phyloP scores from a whole-genome alignment of 2,888 invertebrate genomes.

The Macaria notata region DNA sequence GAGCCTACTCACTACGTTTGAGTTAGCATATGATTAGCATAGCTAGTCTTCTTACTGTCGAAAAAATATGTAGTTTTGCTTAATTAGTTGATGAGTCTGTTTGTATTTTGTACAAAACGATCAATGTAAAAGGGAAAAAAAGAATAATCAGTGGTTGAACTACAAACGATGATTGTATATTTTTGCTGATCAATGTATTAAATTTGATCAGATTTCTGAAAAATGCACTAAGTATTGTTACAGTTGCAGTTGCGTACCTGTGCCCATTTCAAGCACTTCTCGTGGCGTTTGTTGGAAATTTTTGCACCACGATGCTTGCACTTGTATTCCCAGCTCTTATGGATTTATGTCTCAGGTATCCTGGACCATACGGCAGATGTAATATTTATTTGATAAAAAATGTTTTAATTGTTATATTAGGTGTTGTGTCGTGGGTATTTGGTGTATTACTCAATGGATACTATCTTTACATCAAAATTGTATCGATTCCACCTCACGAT shows the following conservation, averaged over 20 bases:
- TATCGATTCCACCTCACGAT: constrained; percentile 39
- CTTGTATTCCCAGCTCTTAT: constrained; percentile 62
- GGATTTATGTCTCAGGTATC: constrained; percentile 59
- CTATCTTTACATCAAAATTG: constrained; percentile 50
- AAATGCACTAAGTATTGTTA: constrained; percentile 23
- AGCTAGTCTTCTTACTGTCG: no score
- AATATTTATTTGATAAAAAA: constrained; percentile 48
- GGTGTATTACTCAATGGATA: constrained; percentile 48
- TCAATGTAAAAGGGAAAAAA: no score
- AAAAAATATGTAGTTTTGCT: no score
- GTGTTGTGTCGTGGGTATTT: constrained; percentile 38
- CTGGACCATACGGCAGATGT: constrained; percentile 47
- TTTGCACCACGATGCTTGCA: constrained; percentile 55
- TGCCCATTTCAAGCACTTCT: constrained; percentile 61
- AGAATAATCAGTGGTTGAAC: no score
- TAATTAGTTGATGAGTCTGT: no score
- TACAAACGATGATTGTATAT: no score
- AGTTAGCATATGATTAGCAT: no score
- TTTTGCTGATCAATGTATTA: no score
- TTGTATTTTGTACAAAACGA: no score
- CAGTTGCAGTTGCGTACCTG: constrained; percentile 55
- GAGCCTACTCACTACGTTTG: no score
- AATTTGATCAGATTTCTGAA: no score
- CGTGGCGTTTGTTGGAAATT: constrained; percentile 60
- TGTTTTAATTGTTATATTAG: constrained; percentile 45